A percentile compares a stretch with the other conserved stretches of the same genome.
Conservation (phyloP, 2,797 vertebrate species). For the Enteromius radiatus region DNA sequence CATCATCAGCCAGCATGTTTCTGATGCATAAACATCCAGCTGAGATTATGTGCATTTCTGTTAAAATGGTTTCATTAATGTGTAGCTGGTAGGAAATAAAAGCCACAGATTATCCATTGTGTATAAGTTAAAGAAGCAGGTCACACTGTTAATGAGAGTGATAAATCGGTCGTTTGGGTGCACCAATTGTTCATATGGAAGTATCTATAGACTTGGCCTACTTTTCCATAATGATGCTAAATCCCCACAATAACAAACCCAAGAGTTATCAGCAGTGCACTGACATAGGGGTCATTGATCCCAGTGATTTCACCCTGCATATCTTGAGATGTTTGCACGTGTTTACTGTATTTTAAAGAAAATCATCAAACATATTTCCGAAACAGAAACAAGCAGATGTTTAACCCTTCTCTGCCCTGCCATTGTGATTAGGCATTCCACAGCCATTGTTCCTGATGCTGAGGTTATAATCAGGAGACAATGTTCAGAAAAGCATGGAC, state of each 20-base stretch:
- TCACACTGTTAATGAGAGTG: slow-evolving; percentile 37
- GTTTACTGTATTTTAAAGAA: not conserved
- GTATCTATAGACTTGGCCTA: slow-evolving; percentile 39
- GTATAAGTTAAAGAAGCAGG: slow-evolving; percentile 2
- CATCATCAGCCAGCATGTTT: not conserved
- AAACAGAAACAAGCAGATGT: not conserved
- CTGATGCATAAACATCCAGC: not conserved
- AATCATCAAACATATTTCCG: not conserved
- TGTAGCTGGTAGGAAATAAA: not conserved
- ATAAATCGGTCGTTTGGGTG: slow-evolving; percentile 15
- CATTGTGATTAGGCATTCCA: slow-evolving; percentile 2
- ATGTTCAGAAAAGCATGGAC: slow-evolving; percentile 29
- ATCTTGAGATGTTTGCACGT: not conserved
- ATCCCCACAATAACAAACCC: slow-evolving; percentile 18
- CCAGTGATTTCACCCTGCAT: not conserved
- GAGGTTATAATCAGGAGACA: slow-evolving; percentile 43
- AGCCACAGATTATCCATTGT: not conserved
- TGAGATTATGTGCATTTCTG: not conserved
- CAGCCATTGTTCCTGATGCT: slow-evolving; percentile 42
- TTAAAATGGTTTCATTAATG: not conserved
- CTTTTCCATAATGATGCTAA: slow-evolving; percentile 34
- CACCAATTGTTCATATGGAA: slow-evolving; percentile 21
- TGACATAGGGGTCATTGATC: slow-evolving; percentile 3
- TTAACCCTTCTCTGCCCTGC: not conserved
- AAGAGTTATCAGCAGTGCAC: not conserved